These are phyloP conservation scores for Vulpes ferrilata DNA, from an alignment of 2,113 vertebrate species.

Conservation along the genomic window DNA sequence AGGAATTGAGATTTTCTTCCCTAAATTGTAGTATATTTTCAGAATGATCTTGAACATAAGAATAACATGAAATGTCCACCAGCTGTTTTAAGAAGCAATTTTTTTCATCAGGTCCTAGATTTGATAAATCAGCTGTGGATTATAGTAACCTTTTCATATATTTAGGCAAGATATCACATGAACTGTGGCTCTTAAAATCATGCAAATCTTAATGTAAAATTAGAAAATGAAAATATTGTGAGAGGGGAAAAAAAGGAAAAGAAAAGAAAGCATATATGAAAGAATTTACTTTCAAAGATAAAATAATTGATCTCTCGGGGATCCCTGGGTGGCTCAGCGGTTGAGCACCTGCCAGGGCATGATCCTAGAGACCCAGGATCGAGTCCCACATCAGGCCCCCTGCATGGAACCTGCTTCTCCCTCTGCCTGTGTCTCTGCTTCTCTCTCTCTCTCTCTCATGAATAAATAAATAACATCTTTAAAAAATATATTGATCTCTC, in stretches of 20 bases:
- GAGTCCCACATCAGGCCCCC: too few species aligned
- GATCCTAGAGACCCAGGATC: too few species aligned
- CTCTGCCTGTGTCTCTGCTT: too few species aligned
- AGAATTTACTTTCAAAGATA: neutral
- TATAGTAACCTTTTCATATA: neutral
- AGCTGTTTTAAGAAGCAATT: neutral
- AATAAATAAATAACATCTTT: too few species aligned
- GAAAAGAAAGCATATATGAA: neutral
- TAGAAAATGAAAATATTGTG: conserved; percentile 21
- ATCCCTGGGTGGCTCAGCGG: too few species aligned
- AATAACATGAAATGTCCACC: neutral
- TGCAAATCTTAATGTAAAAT: neutral
- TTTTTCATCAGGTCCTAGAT: neutral
- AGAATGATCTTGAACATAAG: neutral
- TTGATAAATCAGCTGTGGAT: neutral
- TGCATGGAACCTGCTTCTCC: too few species aligned
- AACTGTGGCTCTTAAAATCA: neutral
- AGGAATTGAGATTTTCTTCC: neutral
- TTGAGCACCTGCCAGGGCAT: too few species aligned
- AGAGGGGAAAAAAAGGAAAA: neutral
- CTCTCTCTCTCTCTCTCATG: too few species aligned
- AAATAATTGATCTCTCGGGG: neutral
- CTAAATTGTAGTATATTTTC: neutral
- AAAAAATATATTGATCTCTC: neutral
- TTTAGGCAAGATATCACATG: neutral